phyloP scores from a whole-genome alignment of 2,888 invertebrate species.

The Philhelius pedissequus region DNA sequence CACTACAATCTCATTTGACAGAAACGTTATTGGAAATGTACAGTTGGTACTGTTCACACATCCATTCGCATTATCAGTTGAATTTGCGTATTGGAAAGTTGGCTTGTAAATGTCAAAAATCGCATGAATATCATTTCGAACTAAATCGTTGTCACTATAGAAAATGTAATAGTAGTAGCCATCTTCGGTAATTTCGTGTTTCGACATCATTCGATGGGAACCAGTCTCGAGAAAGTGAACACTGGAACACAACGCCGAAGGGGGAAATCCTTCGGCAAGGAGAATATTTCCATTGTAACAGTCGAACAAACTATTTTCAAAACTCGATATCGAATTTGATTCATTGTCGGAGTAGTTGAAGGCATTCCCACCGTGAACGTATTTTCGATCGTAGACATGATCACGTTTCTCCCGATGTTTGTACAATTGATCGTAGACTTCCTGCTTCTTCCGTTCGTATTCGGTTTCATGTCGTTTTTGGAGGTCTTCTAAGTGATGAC shows the following conservation, averaged over 20 bases:
- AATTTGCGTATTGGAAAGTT: conserved; percentile 85
- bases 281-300: conserved; percentile 89
- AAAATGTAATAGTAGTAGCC: conserved; percentile 95
- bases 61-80: conserved; percentile 78
- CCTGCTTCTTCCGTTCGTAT: conserved; percentile 69
- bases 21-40: conserved; percentile 85
- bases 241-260: conserved; percentile 84
- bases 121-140: conserved; percentile 89
- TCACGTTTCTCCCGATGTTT: conserved; percentile 75
- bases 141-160: conserved; percentile 91
- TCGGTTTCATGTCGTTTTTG: conserved; percentile 25
- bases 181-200: conserved; percentile 86
- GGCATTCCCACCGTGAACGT: conserved; percentile 87
- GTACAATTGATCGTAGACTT: conserved; percentile 74
- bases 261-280: conserved; percentile 85
- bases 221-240: conserved; percentile 85
- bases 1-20: conserved; percentile 88
- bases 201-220: conserved; percentile 83
- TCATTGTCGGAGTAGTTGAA: conserved; percentile 81
- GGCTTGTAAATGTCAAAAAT: conserved; percentile 92
- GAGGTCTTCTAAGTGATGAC: conserved; percentile 15
- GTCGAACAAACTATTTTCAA: conserved; percentile 86
- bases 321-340: conserved; percentile 88
- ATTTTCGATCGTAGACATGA: conserved; percentile 84
- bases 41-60: conserved; percentile 90